Percentiles rank a stretch among this genome's conserved stretches.
phyloP scores from a whole-genome alignment of 2,113 vertebrate species.

The Entelurus aequoreus region DNA sequence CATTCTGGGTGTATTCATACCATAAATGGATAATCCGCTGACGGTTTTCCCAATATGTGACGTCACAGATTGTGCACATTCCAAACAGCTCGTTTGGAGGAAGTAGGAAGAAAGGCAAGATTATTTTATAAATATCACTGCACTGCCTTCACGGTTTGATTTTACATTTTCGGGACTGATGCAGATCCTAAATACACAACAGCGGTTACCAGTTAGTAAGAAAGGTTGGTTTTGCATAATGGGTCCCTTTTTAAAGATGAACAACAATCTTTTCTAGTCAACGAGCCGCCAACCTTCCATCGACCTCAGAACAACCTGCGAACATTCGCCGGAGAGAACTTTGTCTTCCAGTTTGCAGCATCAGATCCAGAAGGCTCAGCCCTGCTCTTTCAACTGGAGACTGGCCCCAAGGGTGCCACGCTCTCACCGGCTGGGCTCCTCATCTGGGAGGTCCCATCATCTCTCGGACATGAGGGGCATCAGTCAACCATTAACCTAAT shows the following conservation, averaged over 20 bases:
- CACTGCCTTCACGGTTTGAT: too few species aligned
- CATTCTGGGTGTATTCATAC: too few species aligned
- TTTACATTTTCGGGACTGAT: too few species aligned
- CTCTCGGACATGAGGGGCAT: conserved; percentile 6
- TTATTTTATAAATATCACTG: too few species aligned
- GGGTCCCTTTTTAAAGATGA: background rate
- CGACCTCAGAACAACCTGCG: conserved; percentile 57
- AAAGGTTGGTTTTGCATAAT: too few species aligned
- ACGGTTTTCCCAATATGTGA: too few species aligned
- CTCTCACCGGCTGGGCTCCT: conserved; percentile 78
- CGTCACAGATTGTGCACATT: too few species aligned
- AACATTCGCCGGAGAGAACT: conserved; percentile 78
- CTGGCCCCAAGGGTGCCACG: conserved; percentile 63
- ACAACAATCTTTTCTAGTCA: conserved; percentile 52
- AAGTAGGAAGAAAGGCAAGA: too few species aligned
- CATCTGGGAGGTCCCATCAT: conserved; percentile 73
- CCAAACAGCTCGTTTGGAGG: too few species aligned
- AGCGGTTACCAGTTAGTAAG: too few species aligned
- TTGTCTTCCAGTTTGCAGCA: conserved; percentile 77
- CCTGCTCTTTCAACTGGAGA: conserved; percentile 73
- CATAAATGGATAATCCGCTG: too few species aligned
- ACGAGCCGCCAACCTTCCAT: conserved; percentile 74
- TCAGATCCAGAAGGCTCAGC: conserved; percentile 77
- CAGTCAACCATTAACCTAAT: conserved; percentile 60
- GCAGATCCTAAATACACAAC: too few species aligned